phyloP scores from a whole-genome alignment of 2,888 invertebrate species.

The Eutolmus rufibarbis region DNA sequence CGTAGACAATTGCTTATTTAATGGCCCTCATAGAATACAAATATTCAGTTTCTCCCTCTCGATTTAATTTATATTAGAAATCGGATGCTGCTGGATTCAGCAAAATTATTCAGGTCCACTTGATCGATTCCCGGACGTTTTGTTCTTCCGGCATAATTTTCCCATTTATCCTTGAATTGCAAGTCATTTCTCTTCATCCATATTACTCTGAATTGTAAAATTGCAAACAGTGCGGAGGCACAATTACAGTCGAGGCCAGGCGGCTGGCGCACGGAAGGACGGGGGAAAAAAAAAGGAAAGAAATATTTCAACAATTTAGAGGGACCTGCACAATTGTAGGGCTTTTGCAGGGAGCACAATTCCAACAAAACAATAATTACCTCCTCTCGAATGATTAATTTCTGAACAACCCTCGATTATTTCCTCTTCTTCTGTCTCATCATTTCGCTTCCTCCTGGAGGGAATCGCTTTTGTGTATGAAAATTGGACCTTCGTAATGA shows the following conservation, averaged over 20 bases:
- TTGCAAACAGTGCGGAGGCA: slow-evolving; percentile 4
- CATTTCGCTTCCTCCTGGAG: not conserved
- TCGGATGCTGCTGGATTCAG: not conserved
- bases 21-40: not conserved
- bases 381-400: slow-evolving; percentile 47
- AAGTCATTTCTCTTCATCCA: slow-evolving; percentile 37
- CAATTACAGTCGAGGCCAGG: slow-evolving; percentile 9
- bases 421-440: slow-evolving; percentile 34
- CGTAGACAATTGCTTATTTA: not conserved
- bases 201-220: slow-evolving; percentile 32
- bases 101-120: slow-evolving; percentile 20
- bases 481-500: slow-evolving; percentile 36
- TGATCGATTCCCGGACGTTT: slow-evolving; percentile 28
- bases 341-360: slow-evolving; percentile 32
- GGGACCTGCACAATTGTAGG: slow-evolving; percentile 26
- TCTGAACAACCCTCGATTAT: slow-evolving; percentile 46
- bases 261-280: not conserved
- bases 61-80: not conserved
- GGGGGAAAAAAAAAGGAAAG: not conserved
- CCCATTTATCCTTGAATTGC: slow-evolving; percentile 33
- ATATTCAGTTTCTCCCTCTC: not conserved
- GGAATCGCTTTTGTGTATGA: slow-evolving; percentile 35
- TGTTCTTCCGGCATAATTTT: slow-evolving; percentile 35
- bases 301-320: slow-evolving; percentile 36
- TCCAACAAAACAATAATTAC: slow-evolving; percentile 46